Conservation (phyloP, 2,113 vertebrate species). For the Ceratotherium simum region DNA sequence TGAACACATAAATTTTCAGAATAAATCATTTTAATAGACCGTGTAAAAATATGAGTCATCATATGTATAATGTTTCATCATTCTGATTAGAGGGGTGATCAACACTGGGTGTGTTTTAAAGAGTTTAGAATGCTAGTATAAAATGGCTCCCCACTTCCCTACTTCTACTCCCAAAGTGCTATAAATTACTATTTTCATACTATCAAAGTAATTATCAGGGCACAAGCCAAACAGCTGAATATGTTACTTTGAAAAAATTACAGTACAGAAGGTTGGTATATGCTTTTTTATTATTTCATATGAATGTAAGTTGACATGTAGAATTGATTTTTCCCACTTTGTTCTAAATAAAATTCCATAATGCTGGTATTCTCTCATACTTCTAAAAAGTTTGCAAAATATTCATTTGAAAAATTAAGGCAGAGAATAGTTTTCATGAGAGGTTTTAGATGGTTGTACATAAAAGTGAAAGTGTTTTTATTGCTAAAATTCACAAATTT, state of each 20-base stretch:
- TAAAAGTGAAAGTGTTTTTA: conserved; percentile 49
- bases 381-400: conserved; percentile 71
- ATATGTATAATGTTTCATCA: conserved; percentile 67
- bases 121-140: conserved; percentile 84
- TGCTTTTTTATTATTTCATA: background rate
- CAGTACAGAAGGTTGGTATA: conserved; percentile 17
- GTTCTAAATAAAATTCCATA: conserved; percentile 66
- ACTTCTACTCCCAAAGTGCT: conserved; percentile 72
- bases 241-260: conserved; percentile 63
- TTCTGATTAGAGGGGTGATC: conserved; percentile 77
- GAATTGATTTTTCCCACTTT: background rate
- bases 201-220: conserved; percentile 82
- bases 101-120: conserved; percentile 75
- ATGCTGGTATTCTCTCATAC: conserved; percentile 56
- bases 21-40: conserved; percentile 75
- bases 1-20: conserved; percentile 70
- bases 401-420: conserved; percentile 64
- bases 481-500: conserved; percentile 66
- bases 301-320: background rate
- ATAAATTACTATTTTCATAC: conserved; percentile 77
- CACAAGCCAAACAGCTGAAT: conserved; percentile 72
- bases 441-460: background rate
- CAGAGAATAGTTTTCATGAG: background rate
- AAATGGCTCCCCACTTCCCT: conserved; percentile 72
- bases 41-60: conserved; percentile 75